Base-by-base conservation (phyloP, 1,140 invertebrate genomes). In the Ridgeia piscesae region DNA sequence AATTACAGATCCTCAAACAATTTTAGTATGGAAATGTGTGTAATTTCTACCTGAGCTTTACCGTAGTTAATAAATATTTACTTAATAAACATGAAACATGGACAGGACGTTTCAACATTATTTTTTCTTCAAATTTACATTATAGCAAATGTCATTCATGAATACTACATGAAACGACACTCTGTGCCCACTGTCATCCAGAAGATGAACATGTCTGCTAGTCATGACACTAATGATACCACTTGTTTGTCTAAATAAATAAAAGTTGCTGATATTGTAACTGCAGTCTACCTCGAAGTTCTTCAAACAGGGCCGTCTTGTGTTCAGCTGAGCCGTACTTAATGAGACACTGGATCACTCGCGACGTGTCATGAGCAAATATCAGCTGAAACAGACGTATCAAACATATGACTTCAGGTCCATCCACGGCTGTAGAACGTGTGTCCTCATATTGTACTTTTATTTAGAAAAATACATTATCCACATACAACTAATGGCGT, bases 321-420 rank as follows among this genome's bases (percentile, higher is more conserved):
- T 98, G 97, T 33, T 97, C 96, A 31, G 96, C 95, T 0, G 97
- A 96, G 6, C 97, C 97, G 95, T 97, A 97, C 94, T 98, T 98
- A 0, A 99, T 95, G 90, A 99, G 96, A 95, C 98, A 98, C 95
- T 99, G 98, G 91, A 99, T 97, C 0, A 99, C 97, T 94, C 98
- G 96, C 0, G 98, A 98, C 50, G 98, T 97, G 94, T 99, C 98
- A 96, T 99, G 98, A 0, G 98, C 97, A 93, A 97, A 97, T 6
- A 98, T 97, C 93, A 99, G 94, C 95, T 96, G 94, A 48, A 93
- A 95, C 91, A 94, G 89, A 88, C 91, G 92, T 93, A 88, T 77
- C 50, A 92, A 92, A 35, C 34, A 8, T 90, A 27, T 34, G 35
- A 17, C 89, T 33, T 34, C 89, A 90, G 4, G 17, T 34, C 35